Evolutionary conservation across 2,888 invertebrate species (phyloP).

Genomic region (Carpatolechia fugitivella): DNA sequence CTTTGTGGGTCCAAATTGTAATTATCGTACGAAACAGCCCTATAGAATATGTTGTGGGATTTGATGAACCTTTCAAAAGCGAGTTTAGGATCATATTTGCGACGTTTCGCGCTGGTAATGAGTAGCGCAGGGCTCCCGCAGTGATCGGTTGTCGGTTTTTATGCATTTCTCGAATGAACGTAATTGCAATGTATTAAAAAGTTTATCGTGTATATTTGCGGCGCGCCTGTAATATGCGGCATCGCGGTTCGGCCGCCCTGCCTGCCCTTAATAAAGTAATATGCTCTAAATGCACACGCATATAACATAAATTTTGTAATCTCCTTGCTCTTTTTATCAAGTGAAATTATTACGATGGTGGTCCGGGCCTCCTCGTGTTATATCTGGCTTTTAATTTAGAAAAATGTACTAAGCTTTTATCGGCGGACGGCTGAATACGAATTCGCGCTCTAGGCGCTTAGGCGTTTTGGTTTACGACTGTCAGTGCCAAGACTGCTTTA

Average conservation of each 20-base stretch:
- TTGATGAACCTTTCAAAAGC: constrained; percentile 42
- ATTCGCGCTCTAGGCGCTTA: constrained; percentile 59
- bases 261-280: constrained; percentile 76
- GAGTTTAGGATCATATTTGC: constrained; percentile 48
- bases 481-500: constrained; percentile 21
- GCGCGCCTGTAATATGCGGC: constrained; percentile 47
- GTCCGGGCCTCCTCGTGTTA: constrained; percentile 55
- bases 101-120: constrained; percentile 40
- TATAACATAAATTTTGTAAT: constrained; percentile 73
- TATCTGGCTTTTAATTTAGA: constrained; percentile 68
- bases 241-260: constrained; percentile 61
- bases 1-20: constrained; percentile 56
- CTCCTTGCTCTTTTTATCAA: constrained; percentile 68
- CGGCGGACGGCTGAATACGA: constrained; percentile 49
- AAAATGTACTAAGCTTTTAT: constrained; percentile 57
- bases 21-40: constrained; percentile 49
- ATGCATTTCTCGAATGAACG: constrained; percentile 61
- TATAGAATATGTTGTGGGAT: constrained; percentile 46
- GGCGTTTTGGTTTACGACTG: constrained; percentile 48
- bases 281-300: constrained; percentile 75
- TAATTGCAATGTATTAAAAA: constrained; percentile 72
- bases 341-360: constrained; percentile 72
- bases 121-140: constrained; percentile 52
- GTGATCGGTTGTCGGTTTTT: constrained; percentile 56
- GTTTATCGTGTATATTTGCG: constrained; percentile 60